Conservation (phyloP, 2,113 vertebrate genomes). For the Zapus hudsonius region DNA sequence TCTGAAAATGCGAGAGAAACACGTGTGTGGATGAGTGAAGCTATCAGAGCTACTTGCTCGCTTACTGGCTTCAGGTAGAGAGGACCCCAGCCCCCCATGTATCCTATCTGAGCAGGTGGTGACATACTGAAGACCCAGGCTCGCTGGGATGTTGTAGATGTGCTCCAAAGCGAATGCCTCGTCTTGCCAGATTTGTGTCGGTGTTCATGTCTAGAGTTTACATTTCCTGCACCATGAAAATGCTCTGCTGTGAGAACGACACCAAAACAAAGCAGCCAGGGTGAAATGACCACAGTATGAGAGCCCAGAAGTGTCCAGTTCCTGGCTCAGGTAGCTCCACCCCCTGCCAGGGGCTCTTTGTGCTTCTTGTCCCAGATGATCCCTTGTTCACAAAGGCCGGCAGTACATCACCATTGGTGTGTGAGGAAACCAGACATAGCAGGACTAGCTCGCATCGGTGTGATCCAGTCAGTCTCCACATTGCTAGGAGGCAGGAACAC, state of each 20-base stretch:
- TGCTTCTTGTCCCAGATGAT: background rate
- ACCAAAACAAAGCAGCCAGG: background rate
- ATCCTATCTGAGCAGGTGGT: conserved; percentile 82
- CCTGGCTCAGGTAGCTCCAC: background rate
- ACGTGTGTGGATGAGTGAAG: conserved; percentile 63
- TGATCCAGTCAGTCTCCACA: background rate
- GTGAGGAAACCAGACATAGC: background rate
- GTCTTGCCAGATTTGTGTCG: conserved; percentile 62
- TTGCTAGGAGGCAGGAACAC: background rate
- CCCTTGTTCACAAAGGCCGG: background rate
- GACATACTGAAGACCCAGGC: conserved; percentile 62
- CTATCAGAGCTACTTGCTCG: conserved; percentile 22
- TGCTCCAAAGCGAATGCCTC: conserved; percentile 73
- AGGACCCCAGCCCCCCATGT: conserved; percentile 72
- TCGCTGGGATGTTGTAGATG: conserved; percentile 64
- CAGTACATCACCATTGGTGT: background rate
- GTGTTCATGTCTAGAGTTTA: conserved; percentile 37
- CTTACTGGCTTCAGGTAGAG: conserved; percentile 4
- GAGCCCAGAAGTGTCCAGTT: background rate
- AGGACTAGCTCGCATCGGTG: background rate
- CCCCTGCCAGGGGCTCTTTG: no score
- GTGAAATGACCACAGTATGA: background rate
- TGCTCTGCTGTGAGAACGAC: background rate
- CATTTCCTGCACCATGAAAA: background rate
- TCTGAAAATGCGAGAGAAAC: conserved; percentile 42